Evolutionary conservation across 2,797 vertebrate genomes (phyloP).

Genomic region (Microchirus variegatus): DNA sequence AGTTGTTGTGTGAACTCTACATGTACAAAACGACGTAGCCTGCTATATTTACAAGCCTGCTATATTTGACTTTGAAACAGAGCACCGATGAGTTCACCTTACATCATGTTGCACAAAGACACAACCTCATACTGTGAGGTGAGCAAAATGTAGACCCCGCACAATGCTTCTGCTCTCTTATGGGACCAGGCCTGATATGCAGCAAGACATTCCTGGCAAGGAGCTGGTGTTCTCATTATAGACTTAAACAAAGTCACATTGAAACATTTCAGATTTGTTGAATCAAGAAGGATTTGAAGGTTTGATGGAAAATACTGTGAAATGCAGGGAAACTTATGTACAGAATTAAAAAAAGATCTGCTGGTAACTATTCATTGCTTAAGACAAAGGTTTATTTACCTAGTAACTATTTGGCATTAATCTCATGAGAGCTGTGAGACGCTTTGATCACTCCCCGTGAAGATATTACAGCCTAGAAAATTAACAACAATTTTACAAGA

Average conservation of each 20-base stretch:
- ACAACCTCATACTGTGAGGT: constrained; percentile 33
- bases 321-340: too few relatives aligned
- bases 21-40: neutral
- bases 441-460: too few relatives aligned
- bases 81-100: constrained; percentile 41
- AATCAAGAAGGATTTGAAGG: neutral
- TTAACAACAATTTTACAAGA: too few relatives aligned
- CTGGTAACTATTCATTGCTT: too few relatives aligned
- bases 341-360: too few relatives aligned
- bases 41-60: constrained; percentile 7
- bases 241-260: constrained; percentile 58
- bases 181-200: constrained; percentile 37
- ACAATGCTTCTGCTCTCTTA: constrained; percentile 28
- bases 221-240: constrained; percentile 46
- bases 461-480: too few relatives aligned
- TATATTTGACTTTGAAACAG: constrained; percentile 30
- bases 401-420: too few relatives aligned
- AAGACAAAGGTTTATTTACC: too few relatives aligned
- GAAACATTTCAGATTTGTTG: constrained; percentile 39
- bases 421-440: too few relatives aligned
- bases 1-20: neutral
- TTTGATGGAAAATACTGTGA: neutral
- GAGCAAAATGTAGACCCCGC: constrained; percentile 35
- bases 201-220: constrained; percentile 36
- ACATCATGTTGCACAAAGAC: constrained; percentile 38